phyloP scores from a whole-genome alignment of 2,888 invertebrate species.

The Drosophila neutralis region DNA sequence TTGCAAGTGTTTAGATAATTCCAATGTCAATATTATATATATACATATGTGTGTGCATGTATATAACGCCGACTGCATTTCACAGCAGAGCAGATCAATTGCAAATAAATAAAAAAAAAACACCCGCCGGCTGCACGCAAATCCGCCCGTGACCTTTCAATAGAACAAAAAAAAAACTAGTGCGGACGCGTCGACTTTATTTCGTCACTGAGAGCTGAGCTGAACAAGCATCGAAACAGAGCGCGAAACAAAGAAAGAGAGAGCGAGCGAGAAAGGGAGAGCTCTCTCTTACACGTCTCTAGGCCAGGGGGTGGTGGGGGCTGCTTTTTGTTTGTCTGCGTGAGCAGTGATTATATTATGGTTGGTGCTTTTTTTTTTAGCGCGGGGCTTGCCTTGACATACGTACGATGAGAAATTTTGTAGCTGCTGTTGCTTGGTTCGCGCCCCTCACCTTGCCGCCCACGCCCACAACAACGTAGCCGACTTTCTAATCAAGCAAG shows the following conservation, averaged over 20 bases:
- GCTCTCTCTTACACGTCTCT: neutral
- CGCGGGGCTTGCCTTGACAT: conserved; percentile 51
- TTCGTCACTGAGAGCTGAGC: conserved; percentile 55
- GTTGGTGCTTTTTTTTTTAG: conserved; percentile 30
- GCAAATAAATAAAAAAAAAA: conserved; percentile 12
- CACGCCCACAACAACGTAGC: conserved; percentile 31
- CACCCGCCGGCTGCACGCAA: conserved; percentile 12
- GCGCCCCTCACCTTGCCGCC: conserved; percentile 19
- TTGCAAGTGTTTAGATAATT: neutral
- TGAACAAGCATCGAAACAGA: conserved; percentile 13
- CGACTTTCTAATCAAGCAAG: conserved; percentile 78
- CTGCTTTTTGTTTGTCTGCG: conserved; percentile 36
- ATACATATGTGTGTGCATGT: neutral
- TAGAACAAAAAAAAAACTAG: conserved; percentile 14
- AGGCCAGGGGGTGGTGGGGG: conserved; percentile 31
- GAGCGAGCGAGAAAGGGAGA: conserved; percentile 9
- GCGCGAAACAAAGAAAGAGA: conserved; percentile 16
- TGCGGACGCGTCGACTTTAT: conserved; percentile 35
- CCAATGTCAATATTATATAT: neutral
- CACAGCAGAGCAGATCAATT: conserved; percentile 24
- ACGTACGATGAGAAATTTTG: conserved; percentile 55
- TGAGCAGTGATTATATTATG: conserved; percentile 53
- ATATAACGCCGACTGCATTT: neutral
- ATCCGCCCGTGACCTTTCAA: conserved; percentile 55
- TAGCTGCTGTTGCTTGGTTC: conserved; percentile 47